phyloP scores from a whole-genome alignment of 37 sponge, comb jelly and placozoan genomes.

The Ianthella basta region DNA sequence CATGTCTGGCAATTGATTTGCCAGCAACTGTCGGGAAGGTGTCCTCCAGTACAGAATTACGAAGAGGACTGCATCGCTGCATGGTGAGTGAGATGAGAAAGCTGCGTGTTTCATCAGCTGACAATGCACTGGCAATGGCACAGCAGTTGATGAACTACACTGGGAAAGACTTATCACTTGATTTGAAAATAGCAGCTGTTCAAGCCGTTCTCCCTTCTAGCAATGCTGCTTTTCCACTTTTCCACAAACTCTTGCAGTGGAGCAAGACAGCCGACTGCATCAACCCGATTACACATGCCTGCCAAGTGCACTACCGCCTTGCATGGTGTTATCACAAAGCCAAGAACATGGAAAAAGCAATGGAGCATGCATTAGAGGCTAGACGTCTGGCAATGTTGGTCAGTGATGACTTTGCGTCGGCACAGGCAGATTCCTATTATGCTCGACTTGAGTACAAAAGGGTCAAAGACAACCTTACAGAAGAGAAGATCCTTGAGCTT shows the following conservation, averaged over 20 bases:
- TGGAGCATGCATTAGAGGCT: neutral
- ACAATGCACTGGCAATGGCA: neutral
- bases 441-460: conserved; percentile 11
- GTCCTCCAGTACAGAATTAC: too few species aligned
- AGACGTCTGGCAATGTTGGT: neutral
- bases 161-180: neutral
- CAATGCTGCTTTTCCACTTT: neutral
- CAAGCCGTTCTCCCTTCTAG: conserved; percentile 16
- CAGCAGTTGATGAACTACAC: neutral
- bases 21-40: too few species aligned
- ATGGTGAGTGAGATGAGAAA: conserved; percentile 9
- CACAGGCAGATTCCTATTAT: conserved; percentile 10
- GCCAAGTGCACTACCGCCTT: conserved; percentile 14
- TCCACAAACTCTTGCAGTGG: neutral
- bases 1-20: too few species aligned
- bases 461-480: neutral
- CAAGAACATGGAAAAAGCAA: neutral
- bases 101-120: neutral
- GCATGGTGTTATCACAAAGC: neutral
- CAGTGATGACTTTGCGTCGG: neutral
- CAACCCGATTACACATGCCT: neutral
- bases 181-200: neutral
- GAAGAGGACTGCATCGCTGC: too few species aligned
- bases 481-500: conserved; percentile 11
- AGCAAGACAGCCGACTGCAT: neutral